Evolutionary conservation across 1,140 invertebrate genomes (phyloP).

Genomic region (Fopius arisanus): DNA sequence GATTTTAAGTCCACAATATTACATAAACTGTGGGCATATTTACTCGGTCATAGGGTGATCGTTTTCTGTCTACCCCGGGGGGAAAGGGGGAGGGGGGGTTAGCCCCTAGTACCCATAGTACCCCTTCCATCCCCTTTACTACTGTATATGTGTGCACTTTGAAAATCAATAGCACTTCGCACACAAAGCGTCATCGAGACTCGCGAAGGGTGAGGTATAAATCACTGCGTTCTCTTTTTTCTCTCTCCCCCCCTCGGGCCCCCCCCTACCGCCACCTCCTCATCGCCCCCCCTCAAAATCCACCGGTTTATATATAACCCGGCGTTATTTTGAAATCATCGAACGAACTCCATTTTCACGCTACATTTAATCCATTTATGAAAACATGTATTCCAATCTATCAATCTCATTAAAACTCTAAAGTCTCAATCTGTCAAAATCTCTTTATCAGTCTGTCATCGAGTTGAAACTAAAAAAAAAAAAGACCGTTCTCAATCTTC

Average conservation of each 20-base stretch:
- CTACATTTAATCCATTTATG: neutral
- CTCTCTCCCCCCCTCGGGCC: neutral
- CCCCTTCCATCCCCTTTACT: neutral
- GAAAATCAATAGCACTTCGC: slow-evolving; percentile 52
- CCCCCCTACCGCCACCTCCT: neutral
- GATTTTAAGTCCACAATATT: slow-evolving; percentile 9
- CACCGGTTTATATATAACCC: neutral
- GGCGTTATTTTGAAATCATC: slow-evolving; percentile 7
- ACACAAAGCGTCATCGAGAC: slow-evolving; percentile 49
- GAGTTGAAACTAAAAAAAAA: neutral
- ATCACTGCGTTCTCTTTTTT: slow-evolving; percentile 23
- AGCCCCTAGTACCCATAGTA: slow-evolving; percentile 18
- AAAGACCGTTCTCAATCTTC: neutral
- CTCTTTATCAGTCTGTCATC: neutral
- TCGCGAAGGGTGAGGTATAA: slow-evolving; percentile 31
- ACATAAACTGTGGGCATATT: slow-evolving; percentile 28
- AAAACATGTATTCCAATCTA: neutral
- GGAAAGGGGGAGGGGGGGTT: neutral
- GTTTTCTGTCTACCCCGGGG: slow-evolving; percentile 21
- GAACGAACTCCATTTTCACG: neutral
- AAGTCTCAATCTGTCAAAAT: neutral
- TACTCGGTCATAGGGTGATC: slow-evolving; percentile 26
- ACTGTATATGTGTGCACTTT: neutral
- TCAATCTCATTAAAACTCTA: neutral
- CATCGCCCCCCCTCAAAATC: neutral